Evolutionary conservation across 2,797 vertebrate genomes (phyloP), one percentile per base, ranked within the genome.

Genomic region (Helarctos malayanus): DNA sequence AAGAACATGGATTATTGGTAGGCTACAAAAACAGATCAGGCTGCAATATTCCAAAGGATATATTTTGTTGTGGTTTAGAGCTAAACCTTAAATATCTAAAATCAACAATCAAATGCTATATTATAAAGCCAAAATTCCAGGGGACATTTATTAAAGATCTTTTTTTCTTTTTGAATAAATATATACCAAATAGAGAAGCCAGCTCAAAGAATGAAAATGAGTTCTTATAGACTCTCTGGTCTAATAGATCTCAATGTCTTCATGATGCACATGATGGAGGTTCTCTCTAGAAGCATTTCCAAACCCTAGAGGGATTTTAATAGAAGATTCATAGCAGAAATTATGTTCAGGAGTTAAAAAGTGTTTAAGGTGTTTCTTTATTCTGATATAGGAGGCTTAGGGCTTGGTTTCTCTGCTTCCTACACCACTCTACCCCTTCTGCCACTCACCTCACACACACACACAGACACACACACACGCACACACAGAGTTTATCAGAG

Each of bases 131-230:
- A 41, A 15, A 80, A 68, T 97, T 69, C 9, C n/a, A 86, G 8
- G 45, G 32, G 14, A 13, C 15, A 52, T n/a, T 92, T 85, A 41
- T 27, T 86, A 49, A 81, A 94, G 49, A 80, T 86, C 57, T 85
- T 25, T 15, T 71, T 83, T 35, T 97, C 11, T 88, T 79, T 89
- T 88, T 86, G 21, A 97, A 68, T 29, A 94, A 96, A 85, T 61
- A n/a, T 41, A 63, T 1, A 57, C 12, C 19, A 92, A 38, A 23
- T 45, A 11, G 32, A 88, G 85, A 23, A 92, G 35, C 47, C 57
- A 76, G 52, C 56, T 73, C 25, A 52, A 54, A 87, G 75, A 11
- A 35, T 80, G 32, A 54, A 52, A 27, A 38, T 57, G 56, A 45
- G 29, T 56, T 84, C n/a, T 45, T 59, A 7, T 21, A 45, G 21